Evolutionary conservation across 2,797 vertebrate genomes (phyloP).

Genomic region (Anomalospiza imberbis): DNA sequence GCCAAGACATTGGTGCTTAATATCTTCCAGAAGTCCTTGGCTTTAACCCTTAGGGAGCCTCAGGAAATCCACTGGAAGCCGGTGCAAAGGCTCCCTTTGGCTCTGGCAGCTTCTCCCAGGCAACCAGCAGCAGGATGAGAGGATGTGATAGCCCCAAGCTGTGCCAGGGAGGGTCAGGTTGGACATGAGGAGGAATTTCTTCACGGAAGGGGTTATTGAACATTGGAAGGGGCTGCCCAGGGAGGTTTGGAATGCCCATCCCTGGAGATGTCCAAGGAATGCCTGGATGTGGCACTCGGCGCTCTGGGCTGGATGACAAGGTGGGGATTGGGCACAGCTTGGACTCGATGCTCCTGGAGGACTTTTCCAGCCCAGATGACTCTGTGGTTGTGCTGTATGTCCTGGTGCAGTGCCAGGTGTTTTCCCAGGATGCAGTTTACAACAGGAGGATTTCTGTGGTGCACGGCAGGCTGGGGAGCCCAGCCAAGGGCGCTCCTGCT

Average conservation of each 20-base stretch:
- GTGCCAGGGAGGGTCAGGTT: background rate
- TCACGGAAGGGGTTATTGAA: background rate
- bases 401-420: background rate
- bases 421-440: background rate
- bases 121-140: background rate
- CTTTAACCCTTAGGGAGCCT: constrained; percentile 19
- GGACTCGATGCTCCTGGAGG: background rate
- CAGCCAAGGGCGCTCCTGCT: background rate
- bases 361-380: background rate
- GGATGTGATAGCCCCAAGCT: background rate
- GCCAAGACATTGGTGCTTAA: constrained; percentile 39
- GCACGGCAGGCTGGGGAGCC: background rate
- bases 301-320: background rate
- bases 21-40: constrained; percentile 19
- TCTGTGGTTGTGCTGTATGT: background rate
- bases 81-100: background rate
- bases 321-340: background rate
- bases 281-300: background rate
- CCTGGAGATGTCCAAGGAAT: background rate
- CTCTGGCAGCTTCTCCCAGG: background rate
- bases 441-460: background rate
- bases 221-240: background rate
- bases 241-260: background rate
- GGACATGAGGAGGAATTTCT: background rate
- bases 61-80: background rate